Percentiles rank a stretch among this genome's conserved stretches.
Conservation (phyloP, 2,113 vertebrate species). For the Isichthys henryi region DNA sequence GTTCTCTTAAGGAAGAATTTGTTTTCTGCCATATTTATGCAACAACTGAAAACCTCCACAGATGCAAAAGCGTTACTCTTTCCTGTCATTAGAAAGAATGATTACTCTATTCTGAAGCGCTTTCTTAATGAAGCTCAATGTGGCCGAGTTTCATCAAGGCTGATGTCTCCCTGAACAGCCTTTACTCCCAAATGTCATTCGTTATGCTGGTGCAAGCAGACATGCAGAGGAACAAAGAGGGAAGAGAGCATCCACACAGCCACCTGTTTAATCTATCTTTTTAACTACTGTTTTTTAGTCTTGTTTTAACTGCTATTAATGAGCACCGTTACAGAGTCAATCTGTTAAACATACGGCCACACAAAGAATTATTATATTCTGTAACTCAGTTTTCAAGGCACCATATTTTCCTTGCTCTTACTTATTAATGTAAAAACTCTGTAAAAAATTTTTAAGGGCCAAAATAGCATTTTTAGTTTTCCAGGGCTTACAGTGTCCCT, state of each 20-base stretch:
- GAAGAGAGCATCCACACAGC: background rate
- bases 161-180: background rate
- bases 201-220: background rate
- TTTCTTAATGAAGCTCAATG: background rate
- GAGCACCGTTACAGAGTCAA: background rate
- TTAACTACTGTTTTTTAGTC: background rate
- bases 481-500: background rate
- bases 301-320: background rate
- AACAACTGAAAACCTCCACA: background rate
- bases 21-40: background rate
- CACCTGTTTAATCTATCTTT: background rate
- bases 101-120: conserved; percentile 17
- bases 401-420: background rate
- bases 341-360: background rate
- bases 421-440: background rate
- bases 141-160: background rate
- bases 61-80: background rate
- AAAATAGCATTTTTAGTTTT: background rate
- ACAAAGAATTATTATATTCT: background rate
- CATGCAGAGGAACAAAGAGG: no score
- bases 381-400: background rate
- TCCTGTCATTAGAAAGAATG: background rate
- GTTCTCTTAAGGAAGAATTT: background rate
- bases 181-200: background rate
- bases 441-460: background rate